phyloP scores from a whole-genome alignment of 1,140 invertebrate genomes.

The Drosophila trapezifrons region DNA sequence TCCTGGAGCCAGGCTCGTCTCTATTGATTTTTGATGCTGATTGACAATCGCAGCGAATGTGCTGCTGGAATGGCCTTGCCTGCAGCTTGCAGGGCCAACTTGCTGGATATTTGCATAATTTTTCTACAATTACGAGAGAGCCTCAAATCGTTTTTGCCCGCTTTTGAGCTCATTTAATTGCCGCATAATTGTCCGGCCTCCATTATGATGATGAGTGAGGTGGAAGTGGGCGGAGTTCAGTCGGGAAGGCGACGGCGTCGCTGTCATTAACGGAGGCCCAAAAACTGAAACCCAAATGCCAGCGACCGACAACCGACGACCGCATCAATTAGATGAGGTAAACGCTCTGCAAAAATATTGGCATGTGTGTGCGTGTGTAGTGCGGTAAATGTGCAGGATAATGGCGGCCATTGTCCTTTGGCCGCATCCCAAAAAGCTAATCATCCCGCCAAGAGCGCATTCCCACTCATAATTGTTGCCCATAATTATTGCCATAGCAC shows the following conservation, averaged over 20 bases:
- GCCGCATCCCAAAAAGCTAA: constrained; percentile 74
- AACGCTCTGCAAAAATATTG: constrained; percentile 49
- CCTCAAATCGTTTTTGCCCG: constrained; percentile 41
- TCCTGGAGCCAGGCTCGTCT: constrained; percentile 48
- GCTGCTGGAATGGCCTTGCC: constrained; percentile 2
- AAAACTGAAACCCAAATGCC: constrained; percentile 48
- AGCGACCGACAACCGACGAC: constrained; percentile 48
- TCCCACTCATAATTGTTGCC: constrained; percentile 65
- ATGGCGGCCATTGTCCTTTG: constrained; percentile 53
- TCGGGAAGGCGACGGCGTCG: not conserved
- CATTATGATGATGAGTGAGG: constrained; percentile 40
- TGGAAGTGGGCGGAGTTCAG: constrained; percentile 4
- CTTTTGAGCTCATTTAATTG: constrained; percentile 70
- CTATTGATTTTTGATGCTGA: constrained; percentile 79
- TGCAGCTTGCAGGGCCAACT: constrained; percentile 16
- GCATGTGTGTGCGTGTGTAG: constrained; percentile 51
- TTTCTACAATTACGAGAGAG: constrained; percentile 43
- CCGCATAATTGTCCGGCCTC: constrained; percentile 61
- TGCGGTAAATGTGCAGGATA: constrained; percentile 49
- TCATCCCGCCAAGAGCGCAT: constrained; percentile 63
- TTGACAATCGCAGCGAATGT: constrained; percentile 57
- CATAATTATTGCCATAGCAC: constrained; percentile 71
- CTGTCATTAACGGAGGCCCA: constrained; percentile 30
- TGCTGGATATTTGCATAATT: constrained; percentile 60
- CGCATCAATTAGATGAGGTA: constrained; percentile 70